Evolutionary conservation across 2,888 invertebrate genomes (phyloP), one percentile per base, ranked within the genome.

Genomic region (Hydropsyche betteni): DNA sequence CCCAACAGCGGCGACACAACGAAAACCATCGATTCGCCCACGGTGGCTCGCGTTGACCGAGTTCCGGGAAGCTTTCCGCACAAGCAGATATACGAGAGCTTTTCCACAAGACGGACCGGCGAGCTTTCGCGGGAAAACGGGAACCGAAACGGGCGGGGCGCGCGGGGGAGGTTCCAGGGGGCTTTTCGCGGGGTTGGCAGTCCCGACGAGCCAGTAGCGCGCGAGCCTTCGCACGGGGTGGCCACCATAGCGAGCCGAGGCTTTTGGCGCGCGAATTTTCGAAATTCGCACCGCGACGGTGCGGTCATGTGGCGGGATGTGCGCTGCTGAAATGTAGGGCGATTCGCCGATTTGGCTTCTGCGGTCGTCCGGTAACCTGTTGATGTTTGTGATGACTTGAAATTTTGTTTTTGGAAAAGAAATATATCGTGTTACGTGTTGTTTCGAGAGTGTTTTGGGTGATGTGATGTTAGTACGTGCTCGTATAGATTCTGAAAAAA

Each of bases 401-500:
- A 44, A 44, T 44, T 44, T 44, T 24, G 24, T 24, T 24, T 24
- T 24, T 24, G 24, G 44, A 44, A 44, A 44, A 44, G 3, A 44
- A 44, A 55, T 12, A 53, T 53, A 14, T 55, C 14, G 4, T 16
- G 55, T 55, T 55, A 55, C n/a, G 3, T n/a, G 55, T 44, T 44
- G 44, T 4, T 12, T 55, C 3, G 33, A 64, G 64, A 8, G 44
- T 64, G 64, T 33, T 64, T 14, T 3, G 16, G n/a, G 34, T 36
- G 64, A 64, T 64, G 64, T 64, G 64, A 64, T 64, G 64, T 64
- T 36, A 44, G 44, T 44, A 44, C 44, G 44, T 44, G 44, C 44
- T 10, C 44, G 44, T 44, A 44, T 44, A 8, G 44, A 44, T 44
- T 44, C 10, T 44, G 44, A 64, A 55, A 55, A 55, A 55, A 55